phyloP scores from a whole-genome alignment of 2,888 invertebrate genomes.

The Cloeon dipterum region DNA sequence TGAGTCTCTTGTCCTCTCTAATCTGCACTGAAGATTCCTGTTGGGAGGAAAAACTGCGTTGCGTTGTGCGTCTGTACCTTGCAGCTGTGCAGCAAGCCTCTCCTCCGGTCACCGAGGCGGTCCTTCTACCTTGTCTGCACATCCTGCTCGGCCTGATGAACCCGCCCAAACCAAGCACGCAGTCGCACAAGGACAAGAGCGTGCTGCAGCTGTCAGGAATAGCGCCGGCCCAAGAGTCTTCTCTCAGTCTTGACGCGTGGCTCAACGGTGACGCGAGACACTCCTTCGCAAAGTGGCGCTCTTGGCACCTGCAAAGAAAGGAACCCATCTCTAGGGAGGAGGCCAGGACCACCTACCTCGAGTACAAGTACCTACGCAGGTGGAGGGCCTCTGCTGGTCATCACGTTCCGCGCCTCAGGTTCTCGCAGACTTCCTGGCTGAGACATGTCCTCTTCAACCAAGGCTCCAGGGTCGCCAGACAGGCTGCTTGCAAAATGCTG shows the following conservation, averaged over 20 bases:
- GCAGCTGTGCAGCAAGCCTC: slow-evolving; percentile 53
- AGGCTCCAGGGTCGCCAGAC: slow-evolving; percentile 68
- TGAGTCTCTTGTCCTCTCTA: slow-evolving; percentile 63
- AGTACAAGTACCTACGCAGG: slow-evolving; percentile 48
- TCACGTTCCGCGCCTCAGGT: slow-evolving; percentile 14
- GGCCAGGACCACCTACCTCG: slow-evolving; percentile 29
- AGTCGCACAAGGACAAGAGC: slow-evolving; percentile 24
- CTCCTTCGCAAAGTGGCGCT: slow-evolving; percentile 48
- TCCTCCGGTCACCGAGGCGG: slow-evolving; percentile 71
- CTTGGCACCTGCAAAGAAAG: too few species aligned
- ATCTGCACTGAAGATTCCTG: slow-evolving; percentile 84
- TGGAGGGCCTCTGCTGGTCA: slow-evolving; percentile 27
- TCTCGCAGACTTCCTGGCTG: slow-evolving; percentile 60
- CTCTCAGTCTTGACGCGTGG: slow-evolving; percentile 51
- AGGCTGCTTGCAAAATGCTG: slow-evolving; percentile 72
- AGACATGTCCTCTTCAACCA: slow-evolving; percentile 82
- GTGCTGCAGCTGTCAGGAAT: slow-evolving; percentile 27
- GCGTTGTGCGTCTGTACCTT: slow-evolving; percentile 71
- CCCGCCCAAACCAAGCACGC: slow-evolving; percentile 30
- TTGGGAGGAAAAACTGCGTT: slow-evolving; percentile 76
- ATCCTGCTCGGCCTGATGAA: slow-evolving; percentile 69
- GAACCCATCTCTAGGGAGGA: slow-evolving; percentile 16
- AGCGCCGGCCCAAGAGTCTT: slow-evolving; percentile 32
- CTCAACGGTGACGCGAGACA: slow-evolving; percentile 41
- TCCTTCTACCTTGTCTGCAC: slow-evolving; percentile 79